Percentiles rank a stretch among this genome's conserved stretches.
These are phyloP conservation scores for Leptinotarsa haldemani DNA, from an alignment of 2,888 invertebrate genomes.

Conservation along the genomic window DNA sequence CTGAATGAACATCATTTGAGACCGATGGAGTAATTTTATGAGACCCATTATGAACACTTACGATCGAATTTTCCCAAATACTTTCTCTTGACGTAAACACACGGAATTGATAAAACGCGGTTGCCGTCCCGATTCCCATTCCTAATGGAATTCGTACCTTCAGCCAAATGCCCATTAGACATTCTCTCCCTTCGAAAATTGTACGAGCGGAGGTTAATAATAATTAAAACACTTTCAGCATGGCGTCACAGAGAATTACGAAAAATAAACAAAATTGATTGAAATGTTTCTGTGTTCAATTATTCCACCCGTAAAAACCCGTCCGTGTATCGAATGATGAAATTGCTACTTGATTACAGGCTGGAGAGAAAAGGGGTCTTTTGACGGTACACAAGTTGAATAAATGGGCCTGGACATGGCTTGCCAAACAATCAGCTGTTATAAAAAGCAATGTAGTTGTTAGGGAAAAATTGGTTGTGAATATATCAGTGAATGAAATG, in stretches of 20 bases:
- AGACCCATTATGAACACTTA: not conserved
- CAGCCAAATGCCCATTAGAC: not conserved
- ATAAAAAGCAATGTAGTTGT: not conserved
- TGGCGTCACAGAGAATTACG: constrained; percentile 12
- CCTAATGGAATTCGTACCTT: not conserved
- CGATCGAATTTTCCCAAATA: not conserved
- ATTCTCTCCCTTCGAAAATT: not conserved
- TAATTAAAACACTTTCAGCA: constrained; percentile 16
- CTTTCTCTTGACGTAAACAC: not conserved
- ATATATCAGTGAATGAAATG: too few species aligned
- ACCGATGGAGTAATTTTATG: too few species aligned
- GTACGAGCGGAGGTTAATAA: constrained; percentile 9
- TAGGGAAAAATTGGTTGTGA: too few species aligned
- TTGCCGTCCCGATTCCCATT: not conserved
- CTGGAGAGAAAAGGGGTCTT: not conserved
- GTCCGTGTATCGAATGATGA: not conserved
- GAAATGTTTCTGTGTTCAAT: constrained; percentile 9
- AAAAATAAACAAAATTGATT: constrained; percentile 8
- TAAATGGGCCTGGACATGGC: not conserved
- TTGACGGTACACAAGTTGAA: not conserved
- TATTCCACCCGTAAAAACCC: not conserved
- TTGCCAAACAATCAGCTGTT: not conserved
- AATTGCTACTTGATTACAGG: not conserved
- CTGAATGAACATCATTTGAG: too few species aligned
- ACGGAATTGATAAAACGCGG: not conserved